Evolutionary conservation across 2,888 invertebrate species (phyloP).

Genomic region (Taenaris catops): DNA sequence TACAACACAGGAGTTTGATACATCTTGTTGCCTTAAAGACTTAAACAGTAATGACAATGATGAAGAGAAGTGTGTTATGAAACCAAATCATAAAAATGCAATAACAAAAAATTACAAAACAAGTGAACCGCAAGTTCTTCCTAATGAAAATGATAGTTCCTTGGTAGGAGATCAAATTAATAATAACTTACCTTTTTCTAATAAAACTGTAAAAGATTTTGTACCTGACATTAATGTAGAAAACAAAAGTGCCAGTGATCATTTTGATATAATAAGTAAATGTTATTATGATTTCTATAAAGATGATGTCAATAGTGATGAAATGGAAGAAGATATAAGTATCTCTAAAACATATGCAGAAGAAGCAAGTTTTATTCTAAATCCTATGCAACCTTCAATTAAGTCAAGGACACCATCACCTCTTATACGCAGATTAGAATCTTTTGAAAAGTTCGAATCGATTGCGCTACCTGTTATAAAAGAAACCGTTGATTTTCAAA

Average conservation of each 20-base stretch:
- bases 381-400: constrained; percentile 24
- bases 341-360: too few relatives aligned
- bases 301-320: constrained; percentile 1
- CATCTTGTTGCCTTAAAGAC: constrained; percentile 1
- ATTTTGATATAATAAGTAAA: background rate
- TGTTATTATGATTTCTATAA: background rate
- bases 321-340: too few relatives aligned
- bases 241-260: background rate
- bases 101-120: too few relatives aligned
- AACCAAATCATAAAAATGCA: background rate
- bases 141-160: too few relatives aligned
- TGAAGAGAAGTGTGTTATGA: background rate
- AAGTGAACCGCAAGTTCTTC: too few relatives aligned
- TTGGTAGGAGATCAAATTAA: too few relatives aligned
- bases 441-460: constrained; percentile 59
- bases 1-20: constrained; percentile 43
- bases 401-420: constrained; percentile 28
- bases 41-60: background rate
- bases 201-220: background rate
- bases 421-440: constrained; percentile 43
- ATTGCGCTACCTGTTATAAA: constrained; percentile 44
- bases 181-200: background rate
- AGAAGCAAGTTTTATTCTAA: constrained; percentile 40
- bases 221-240: background rate
- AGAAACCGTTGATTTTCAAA: constrained; percentile 34